Evolutionary conservation across 2,797 vertebrate genomes (phyloP), one percentile per base, ranked within the genome.

Genomic region (Sarcophilus harrisii): DNA sequence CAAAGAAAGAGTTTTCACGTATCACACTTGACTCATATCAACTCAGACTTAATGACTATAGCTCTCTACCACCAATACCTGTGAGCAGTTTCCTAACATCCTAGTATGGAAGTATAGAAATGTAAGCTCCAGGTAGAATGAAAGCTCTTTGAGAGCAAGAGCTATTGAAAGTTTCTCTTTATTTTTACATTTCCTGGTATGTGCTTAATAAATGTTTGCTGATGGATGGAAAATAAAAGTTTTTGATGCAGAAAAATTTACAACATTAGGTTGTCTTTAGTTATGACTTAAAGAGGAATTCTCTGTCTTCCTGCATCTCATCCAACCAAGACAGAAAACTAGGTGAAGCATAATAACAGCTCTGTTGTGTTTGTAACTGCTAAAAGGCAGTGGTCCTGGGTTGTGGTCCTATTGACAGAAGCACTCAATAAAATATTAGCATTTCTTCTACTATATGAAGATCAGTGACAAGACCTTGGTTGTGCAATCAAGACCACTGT

Each of bases 211-310:
- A 59, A 59, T 59, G 9, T 59, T 66, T 66, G 62, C 32, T 66
- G 62, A 73, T 62, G 60, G 29, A 62, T 73, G 18, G 58, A 59
- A 57, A n/a, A 66, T 66, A 13, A 66, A n/a, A 32, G 14, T 93
- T 93, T 91, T 58, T 32, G 60, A 90, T 96, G 57, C 21, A 30
- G 57, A 95, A 96, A 95, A 95, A 59, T 89, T 95, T 73, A 92
- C 38, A 73, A 92, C 90, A n/a, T 94, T 89, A 91, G 58, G 30
- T 52, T 94, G 32, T 92, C 57, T 95, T 90, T 95, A 93, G n/a
- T 54, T 29, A 93, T 57, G 18, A 92, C 16, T 91, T 93, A 49
- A 91, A 92, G 95, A 92, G 57, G 92, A 95, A 94, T 32, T 91
- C 52, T 92, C 2, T 59, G 29, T 94, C 30, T 90, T 95, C 57